Evolutionary conservation across 1,140 invertebrate genomes (phyloP).

Genomic region (Euwallacea similis): DNA sequence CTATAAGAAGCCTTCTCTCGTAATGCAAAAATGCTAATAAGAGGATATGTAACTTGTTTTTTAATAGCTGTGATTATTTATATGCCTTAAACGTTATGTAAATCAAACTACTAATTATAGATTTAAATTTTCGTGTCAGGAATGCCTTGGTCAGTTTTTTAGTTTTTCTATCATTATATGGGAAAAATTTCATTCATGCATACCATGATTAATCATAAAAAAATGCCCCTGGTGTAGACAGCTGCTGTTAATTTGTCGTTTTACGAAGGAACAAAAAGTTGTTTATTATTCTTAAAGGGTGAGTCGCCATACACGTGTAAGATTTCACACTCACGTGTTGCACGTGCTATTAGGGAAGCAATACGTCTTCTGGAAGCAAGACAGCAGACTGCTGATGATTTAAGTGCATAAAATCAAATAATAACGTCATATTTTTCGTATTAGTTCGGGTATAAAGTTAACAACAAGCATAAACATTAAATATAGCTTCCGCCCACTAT

Average conservation of each 20-base stretch:
- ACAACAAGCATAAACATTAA: not conserved
- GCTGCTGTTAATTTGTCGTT: not conserved
- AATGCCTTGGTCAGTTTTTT: not conserved
- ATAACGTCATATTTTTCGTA: too few species aligned
- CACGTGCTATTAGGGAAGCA: not conserved
- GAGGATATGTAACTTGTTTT: not conserved
- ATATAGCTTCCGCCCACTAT: not conserved
- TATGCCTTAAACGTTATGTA: not conserved
- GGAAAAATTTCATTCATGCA: not conserved
- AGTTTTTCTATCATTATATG: not conserved
- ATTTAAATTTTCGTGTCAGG: not conserved
- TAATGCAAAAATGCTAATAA: not conserved
- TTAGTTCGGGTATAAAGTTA: too few species aligned
- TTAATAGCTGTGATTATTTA: not conserved
- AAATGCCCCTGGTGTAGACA: not conserved
- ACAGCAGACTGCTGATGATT: not conserved
- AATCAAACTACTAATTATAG: not conserved
- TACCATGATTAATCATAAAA: not conserved
- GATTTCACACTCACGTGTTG: not conserved
- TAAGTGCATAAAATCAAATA: too few species aligned
- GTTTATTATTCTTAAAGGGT: not conserved
- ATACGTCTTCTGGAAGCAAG: not conserved
- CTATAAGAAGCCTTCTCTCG: not conserved
- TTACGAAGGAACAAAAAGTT: not conserved
- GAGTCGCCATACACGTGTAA: slow-evolving; percentile 1